Conservation (phyloP, 1,140 invertebrate species). For the Drosophila elegans region DNA sequence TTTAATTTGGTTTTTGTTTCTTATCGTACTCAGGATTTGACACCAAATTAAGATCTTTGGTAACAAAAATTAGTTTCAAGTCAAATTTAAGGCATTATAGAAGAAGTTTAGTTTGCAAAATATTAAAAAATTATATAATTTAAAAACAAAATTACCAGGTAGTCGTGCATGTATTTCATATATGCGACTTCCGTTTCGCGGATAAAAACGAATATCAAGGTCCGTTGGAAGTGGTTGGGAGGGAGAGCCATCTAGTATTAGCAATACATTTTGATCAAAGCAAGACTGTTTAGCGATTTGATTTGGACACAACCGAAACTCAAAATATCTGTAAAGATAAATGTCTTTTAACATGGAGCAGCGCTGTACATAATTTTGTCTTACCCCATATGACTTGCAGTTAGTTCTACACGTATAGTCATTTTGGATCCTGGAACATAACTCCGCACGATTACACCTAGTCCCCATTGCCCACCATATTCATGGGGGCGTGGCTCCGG, state of each 20-base stretch:
- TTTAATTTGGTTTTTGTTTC: no score
- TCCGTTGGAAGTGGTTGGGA: constrained; percentile 73
- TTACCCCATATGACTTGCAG: constrained; percentile 91
- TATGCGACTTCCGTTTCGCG: constrained; percentile 90
- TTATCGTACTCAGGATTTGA: no score
- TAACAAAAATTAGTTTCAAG: background rate
- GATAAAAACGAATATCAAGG: constrained; percentile 88
- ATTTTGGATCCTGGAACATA: constrained; percentile 89
- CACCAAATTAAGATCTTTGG: no score
- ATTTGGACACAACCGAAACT: constrained; percentile 92
- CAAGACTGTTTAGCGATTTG: constrained; percentile 90
- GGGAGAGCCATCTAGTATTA: constrained; percentile 85
- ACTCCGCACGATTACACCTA: constrained; percentile 91
- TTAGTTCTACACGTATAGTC: constrained; percentile 91
- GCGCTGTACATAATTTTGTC: background rate
- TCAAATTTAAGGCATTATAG: no score
- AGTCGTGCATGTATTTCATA: constrained; percentile 91
- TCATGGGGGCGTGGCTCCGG: constrained; percentile 91
- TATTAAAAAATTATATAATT: background rate
- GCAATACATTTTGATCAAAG: constrained; percentile 90
- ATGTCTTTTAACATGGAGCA: background rate
- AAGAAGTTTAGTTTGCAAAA: no score
- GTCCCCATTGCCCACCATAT: constrained; percentile 92
- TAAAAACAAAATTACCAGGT: constrained; percentile 85
- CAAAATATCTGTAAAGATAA: constrained; percentile 88